Conservation (phyloP, 2,888 invertebrate species). For the Scaptodrosophila latifasciaeformis region DNA sequence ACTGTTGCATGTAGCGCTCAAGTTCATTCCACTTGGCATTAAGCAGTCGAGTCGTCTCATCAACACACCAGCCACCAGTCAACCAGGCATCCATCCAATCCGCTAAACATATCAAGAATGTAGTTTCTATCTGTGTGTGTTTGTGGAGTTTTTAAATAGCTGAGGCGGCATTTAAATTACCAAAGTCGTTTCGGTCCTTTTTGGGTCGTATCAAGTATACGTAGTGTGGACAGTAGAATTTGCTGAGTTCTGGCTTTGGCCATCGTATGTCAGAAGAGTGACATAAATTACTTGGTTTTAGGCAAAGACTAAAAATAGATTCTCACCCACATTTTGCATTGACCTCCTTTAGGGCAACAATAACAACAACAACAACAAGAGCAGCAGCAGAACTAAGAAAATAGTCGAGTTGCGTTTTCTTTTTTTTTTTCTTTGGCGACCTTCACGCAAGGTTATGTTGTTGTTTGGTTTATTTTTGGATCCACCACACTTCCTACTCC, state of each 20-base stretch:
- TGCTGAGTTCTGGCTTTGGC: background rate
- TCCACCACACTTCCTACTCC: no score
- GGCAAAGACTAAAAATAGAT: background rate
- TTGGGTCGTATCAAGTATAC: background rate
- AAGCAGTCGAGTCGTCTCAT: no score
- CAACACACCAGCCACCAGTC: conserved; percentile 19
- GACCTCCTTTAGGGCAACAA: no score
- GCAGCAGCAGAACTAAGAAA: no score
- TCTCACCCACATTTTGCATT: conserved; percentile 20
- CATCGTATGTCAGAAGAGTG: background rate
- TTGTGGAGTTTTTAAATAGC: conserved; percentile 38
- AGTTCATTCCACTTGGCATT: conserved; percentile 68
- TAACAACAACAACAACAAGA: no score
- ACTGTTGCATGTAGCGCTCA: conserved; percentile 33
- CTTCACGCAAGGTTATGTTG: conserved; percentile 8
- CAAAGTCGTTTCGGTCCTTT: background rate
- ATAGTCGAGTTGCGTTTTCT: no score
- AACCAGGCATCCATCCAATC: no score
- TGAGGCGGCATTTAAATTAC: conserved; percentile 50
- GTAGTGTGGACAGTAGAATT: background rate
- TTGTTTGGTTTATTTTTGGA: no score
- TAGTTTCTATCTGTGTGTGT: conserved; percentile 19
- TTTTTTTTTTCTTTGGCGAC: no score
- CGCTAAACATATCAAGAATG: conserved; percentile 56
- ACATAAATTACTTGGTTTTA: no score